These are phyloP conservation scores for Platorchestia sp. DNA, from an alignment of 1,140 invertebrate species.

Conservation along the genomic window DNA sequence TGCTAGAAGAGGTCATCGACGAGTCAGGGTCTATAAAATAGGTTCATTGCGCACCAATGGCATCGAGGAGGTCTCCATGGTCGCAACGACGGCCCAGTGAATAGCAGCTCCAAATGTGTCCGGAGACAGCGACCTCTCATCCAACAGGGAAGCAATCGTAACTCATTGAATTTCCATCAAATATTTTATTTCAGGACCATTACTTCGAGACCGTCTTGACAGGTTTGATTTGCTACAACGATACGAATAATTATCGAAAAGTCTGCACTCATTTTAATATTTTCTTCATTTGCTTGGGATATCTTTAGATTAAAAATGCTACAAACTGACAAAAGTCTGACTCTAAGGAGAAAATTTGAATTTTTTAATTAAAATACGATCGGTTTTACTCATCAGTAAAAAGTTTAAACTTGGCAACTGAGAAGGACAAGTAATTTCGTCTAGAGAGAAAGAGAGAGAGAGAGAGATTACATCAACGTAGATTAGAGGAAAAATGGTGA, in stretches of 20 bases:
- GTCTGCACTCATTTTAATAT: background rate
- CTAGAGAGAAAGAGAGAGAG: background rate
- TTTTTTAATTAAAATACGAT: background rate
- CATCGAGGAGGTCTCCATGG: background rate
- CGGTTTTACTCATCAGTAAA: background rate
- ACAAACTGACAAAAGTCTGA: background rate
- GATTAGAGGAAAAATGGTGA: background rate
- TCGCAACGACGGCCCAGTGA: background rate
- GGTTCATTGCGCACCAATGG: slow-evolving; percentile 5
- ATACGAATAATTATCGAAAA: background rate
- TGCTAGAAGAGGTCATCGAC: slow-evolving; percentile 17
- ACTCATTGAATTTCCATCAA: background rate
- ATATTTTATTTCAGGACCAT: background rate
- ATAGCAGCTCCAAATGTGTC: background rate
- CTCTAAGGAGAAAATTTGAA: background rate
- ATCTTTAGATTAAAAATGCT: background rate
- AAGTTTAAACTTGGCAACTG: background rate
- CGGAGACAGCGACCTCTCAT: background rate
- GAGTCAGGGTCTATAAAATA: slow-evolving; percentile 8
- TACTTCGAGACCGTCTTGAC: background rate
- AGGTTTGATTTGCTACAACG: too few relatives aligned
- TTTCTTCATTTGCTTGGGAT: background rate
- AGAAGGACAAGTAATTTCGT: background rate
- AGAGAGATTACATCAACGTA: background rate
- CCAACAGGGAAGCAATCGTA: background rate